These are phyloP conservation scores for Aproaerema taeniolella DNA, from an alignment of 2,888 invertebrate genomes.

Conservation along the genomic window DNA sequence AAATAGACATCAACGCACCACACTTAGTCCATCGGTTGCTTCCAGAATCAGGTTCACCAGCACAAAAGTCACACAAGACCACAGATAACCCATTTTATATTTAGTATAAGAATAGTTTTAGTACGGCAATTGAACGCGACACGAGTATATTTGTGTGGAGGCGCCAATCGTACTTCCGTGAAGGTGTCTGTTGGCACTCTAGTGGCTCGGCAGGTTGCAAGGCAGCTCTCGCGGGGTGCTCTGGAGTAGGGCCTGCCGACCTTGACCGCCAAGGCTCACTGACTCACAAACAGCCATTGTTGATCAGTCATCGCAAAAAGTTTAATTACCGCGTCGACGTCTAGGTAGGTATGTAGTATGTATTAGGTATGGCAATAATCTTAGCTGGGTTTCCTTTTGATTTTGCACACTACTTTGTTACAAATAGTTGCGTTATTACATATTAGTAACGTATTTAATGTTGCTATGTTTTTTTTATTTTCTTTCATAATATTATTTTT, in stretches of 20 bases:
- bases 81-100: conserved; percentile 17
- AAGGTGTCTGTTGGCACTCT: background rate
- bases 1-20: conserved; percentile 44
- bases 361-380: no score
- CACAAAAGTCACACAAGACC: conserved; percentile 40
- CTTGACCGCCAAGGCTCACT: conserved; percentile 59
- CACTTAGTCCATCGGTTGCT: conserved; percentile 43
- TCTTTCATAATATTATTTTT: no score
- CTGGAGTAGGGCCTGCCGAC: conserved; percentile 43
- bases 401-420: no score
- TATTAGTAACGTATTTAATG: no score
- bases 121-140: no score
- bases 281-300: conserved; percentile 32
- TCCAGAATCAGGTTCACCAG: conserved; percentile 44
- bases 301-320: conserved; percentile 1
- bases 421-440: no score
- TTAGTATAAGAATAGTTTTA: no score
- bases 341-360: no score
- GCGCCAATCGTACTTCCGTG: background rate
- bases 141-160: background rate
- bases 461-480: no score
- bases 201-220: conserved; percentile 12
- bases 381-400: no score
- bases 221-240: no score
- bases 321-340: background rate